Base-by-base conservation (phyloP, 2,888 invertebrate genomes). In the Diaperis boleti region DNA sequence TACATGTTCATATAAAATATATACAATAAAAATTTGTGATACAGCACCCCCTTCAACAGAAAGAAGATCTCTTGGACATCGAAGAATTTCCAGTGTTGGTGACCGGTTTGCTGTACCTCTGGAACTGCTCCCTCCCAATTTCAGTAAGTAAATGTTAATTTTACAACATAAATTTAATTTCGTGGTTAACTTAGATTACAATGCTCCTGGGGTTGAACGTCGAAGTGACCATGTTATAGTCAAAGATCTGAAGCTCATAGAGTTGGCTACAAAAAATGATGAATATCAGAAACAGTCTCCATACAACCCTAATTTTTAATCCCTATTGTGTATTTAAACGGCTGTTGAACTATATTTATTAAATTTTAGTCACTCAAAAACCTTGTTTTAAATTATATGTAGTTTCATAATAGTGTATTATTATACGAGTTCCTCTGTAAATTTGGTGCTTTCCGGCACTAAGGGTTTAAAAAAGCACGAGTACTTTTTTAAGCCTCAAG, bases 131-230 rank as follows among this genome's bases (percentile, higher is more conserved):
- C 70, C 70, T 17, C 59, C 62, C 10, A 55, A 62, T 56, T 70
- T 70, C 42, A 65, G 70, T 70, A 64, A 63, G 62, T 57, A 17
- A 31, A 18, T 17, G 26, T 6, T 31, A 31, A n/a, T 31, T 31
- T 6, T 22, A 22, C 4, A 22, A 22, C 4, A n/a, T n/a, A 42
- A 15, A 7, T 26, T 2, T 45, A 6, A 26, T 22, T n/a, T n/a
- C n/a, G n/a, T n/a, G n/a, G n/a, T n/a, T 26, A 8, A 57, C 67
- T 6, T 42, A 70, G 70, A 70, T 61, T 70, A 56, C 50, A 66
- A 62, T n/a, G 52, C 65, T 11, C 39, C 55, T n/a, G 64, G 62
- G 10, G 62, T 70, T 5, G 61, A 65, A 59, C 66, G 64, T 5
- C 60, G 62, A 41, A 64, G 68, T 11, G 65, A 67, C 42, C 66